Evolutionary conservation across 2,797 vertebrate genomes (phyloP), one percentile per base, ranked within the genome.

Genomic region (Acestrorhynchus altus): DNA sequence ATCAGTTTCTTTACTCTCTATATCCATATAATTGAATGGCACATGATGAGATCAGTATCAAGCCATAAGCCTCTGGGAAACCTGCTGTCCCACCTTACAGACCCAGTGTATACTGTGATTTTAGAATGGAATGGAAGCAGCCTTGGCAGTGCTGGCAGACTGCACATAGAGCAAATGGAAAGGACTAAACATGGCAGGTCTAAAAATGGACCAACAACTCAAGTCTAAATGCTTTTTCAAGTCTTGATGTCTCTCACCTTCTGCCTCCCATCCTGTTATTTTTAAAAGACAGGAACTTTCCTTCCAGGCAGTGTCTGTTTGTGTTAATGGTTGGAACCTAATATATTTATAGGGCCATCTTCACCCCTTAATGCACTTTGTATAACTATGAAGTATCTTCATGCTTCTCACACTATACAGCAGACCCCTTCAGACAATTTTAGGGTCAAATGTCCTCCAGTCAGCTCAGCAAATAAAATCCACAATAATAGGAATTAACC

Each of bases 381-480:
- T 61, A 60, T 40, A 24, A 56, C 26, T 74, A 89, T 89, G 86
- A 90, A 82, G 78, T 81, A 81, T 84, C 91, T 88, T 0, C 81
- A 88, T n/a, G 35, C 31, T 40, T 18, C 35, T 12, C 35, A 44
- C n/a, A n/a, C n/a, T n/a, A n/a, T n/a, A n/a, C n/a, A n/a, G n/a
- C n/a, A n/a, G n/a, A 61, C 40, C 47, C 59, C 42, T 26, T 59
- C 13, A 47, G 24, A 31, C 31, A 18, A 9, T 49, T 22, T 8
- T 3, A 31, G 89, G 91, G 90, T 93, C 90, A 92, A 90, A 87
- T 90, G 88, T 82, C 52, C 84, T 84, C 13, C 59, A 63, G 59
- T 86, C 82, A 65, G 18, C 73, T 49, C 76, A 86, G 84, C 78
- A 66, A 82, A 89, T 89, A 83, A 86, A 88, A 90, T 89, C 88